Percentiles rank a stretch among this genome's conserved stretches.
Evolutionary conservation across 2,113 vertebrate genomes (phyloP).

Genomic region (Martes martes): DNA sequence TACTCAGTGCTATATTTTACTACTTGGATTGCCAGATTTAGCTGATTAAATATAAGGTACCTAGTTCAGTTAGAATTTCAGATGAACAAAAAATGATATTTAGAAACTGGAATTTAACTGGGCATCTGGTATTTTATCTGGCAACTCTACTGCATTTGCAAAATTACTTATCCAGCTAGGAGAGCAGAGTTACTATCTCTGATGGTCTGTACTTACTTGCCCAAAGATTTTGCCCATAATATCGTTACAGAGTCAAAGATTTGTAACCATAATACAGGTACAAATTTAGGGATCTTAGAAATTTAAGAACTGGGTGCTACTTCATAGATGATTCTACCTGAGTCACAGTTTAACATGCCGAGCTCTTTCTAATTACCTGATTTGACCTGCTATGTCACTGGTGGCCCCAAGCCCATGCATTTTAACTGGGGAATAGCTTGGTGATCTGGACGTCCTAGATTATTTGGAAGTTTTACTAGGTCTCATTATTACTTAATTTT

Average conservation of each 20-base stretch:
- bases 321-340: not conserved
- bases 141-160: not conserved
- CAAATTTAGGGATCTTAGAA: not conserved
- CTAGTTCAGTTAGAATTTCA: constrained; percentile 36
- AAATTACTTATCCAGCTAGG: not conserved
- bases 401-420: not conserved
- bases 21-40: not conserved
- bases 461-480: not conserved
- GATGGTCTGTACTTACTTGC: not conserved
- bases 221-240: not conserved
- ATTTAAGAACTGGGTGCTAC: not conserved
- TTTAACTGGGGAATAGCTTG: not conserved
- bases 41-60: not conserved
- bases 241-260: not conserved
- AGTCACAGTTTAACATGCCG: not conserved
- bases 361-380: not conserved
- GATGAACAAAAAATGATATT: not conserved
- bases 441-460: not conserved
- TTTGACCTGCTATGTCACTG: not conserved
- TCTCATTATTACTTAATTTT: not conserved
- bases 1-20: not conserved
- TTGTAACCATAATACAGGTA: not conserved
- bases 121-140: not conserved
- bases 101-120: not conserved
- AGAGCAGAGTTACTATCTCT: not conserved